phyloP scores from a whole-genome alignment of 1,140 invertebrate genomes.

The Tigriopus japonicus region DNA sequence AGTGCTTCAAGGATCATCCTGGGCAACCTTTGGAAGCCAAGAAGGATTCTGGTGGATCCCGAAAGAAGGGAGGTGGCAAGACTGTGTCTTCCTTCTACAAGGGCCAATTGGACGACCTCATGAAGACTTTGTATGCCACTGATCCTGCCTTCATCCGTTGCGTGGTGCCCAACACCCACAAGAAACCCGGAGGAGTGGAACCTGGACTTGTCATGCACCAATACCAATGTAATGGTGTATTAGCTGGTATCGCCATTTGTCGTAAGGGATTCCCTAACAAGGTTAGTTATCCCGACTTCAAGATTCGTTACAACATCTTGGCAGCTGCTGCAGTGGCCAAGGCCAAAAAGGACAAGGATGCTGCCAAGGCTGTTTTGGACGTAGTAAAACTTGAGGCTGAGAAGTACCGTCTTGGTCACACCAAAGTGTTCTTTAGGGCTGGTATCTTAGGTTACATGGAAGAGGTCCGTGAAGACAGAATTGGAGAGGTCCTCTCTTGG shows the following conservation, averaged over 20 bases:
- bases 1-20: conserved; percentile 86
- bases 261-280: conserved; percentile 9
- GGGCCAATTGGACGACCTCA: conserved; percentile 38
- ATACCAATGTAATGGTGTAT: conserved; percentile 56
- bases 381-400: conserved; percentile 35
- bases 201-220: conserved; percentile 99
- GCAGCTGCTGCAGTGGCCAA: conserved; percentile 34
- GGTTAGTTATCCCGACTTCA: conserved; percentile 5
- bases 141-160: conserved; percentile 82
- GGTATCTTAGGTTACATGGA: conserved; percentile 10
- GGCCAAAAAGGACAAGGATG: conserved; percentile 36
- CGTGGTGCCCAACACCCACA: conserved; percentile 99
- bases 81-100: conserved; percentile 86
- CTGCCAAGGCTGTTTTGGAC: conserved; percentile 35
- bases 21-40: conserved; percentile 46
- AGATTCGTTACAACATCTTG: conserved; percentile 34
- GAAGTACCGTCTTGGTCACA: conserved; percentile 41
- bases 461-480: conserved; percentile 1
- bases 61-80: conserved; percentile 82
- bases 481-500: conserved; percentile 29
- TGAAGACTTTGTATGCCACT: conserved; percentile 36
- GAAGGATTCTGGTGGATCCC: conserved; percentile 31
- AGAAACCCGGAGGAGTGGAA: conserved; percentile 88
- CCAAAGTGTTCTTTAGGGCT: conserved; percentile 31
- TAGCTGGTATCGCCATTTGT: conserved; percentile 8